Base-by-base conservation (phyloP, 2,888 invertebrate genomes). In the Melanchra persicariae region DNA sequence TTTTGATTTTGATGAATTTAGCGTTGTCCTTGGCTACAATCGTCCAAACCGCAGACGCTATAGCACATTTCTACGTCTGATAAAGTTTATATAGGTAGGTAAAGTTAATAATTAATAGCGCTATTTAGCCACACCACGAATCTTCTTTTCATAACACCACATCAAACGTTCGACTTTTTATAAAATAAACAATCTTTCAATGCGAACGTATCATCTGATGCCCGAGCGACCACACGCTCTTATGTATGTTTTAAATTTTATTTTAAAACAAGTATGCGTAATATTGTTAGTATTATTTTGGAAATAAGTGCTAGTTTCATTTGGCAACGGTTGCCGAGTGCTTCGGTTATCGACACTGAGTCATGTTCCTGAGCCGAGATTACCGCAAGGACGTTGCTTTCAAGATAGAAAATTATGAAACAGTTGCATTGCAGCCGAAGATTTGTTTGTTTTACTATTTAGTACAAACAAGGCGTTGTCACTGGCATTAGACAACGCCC, bases 361-460 rank as follows among this genome's bases (percentile, higher is more conserved):
- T 93, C 93, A 93, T 88, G 92, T 91, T 92, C 83, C 92, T 87
- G 91, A 86, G 90, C 91, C 88, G 87, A 91, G 90, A 92, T 91
- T 91, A 90, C 87, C 87, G 84, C 94, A 93, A 94, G 94, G 94
- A 91, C 93, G 93, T 88, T 89, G 89, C 88, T 91, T 92, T 90
- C 90, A 83, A 91, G 90, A 91, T 90, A 90, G 86, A 89, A 89
- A 87, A 89, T 90, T 89, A 90, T 89, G 85, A 88, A 90, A 89
- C 81, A 83, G 83, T 82, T 86, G 83, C 84, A 83, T 63, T 86
- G 83, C 87, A 85, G 61, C 58, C 58, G 65, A 67, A 64, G 66
- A 71, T 74, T 68, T n/a, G 59, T 70, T 58, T 74, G 43, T 66
- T 77, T 76, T 60, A 51, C 57, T 66, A 69, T 54, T 73, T 54